A percentile compares a stretch with the other conserved stretches of the same genome.
Evolutionary conservation across 2,797 vertebrate genomes (phyloP).

Genomic region (Chiloscyllium punctatum): DNA sequence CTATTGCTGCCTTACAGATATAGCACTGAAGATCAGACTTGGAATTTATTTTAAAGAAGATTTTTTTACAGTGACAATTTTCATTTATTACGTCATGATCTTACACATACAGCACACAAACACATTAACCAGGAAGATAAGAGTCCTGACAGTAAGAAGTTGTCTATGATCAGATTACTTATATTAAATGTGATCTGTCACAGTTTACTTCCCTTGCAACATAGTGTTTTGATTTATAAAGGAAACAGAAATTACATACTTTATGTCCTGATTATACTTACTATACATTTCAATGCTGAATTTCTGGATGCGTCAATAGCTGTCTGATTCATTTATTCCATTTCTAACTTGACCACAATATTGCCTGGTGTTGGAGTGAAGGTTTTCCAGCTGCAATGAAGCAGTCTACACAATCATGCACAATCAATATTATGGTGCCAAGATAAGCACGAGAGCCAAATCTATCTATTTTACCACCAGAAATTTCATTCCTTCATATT

Average conservation of each 20-base stretch:
- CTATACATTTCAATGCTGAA: not conserved
- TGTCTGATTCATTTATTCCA: not conserved
- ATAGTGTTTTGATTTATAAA: not conserved
- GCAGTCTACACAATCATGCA: not conserved
- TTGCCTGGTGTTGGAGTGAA: not conserved
- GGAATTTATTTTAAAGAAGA: not conserved
- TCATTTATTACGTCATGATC: not conserved
- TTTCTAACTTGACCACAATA: not conserved
- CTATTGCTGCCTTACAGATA: not conserved
- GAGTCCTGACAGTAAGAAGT: not conserved
- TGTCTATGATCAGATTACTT: slow-evolving; percentile 9
- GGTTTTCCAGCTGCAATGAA: not conserved
- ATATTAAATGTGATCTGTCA: slow-evolving; percentile 18
- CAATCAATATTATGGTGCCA: not conserved
- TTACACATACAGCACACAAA: slow-evolving; percentile 1
- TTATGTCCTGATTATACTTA: not conserved
- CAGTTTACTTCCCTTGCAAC: not conserved
- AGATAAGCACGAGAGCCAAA: not conserved
- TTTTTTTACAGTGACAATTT: slow-evolving; percentile 8
- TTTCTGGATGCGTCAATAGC: not conserved
- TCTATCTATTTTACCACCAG: not conserved
- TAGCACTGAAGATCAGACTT: not conserved
- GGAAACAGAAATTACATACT: not conserved
- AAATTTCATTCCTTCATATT: not conserved
- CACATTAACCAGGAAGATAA: not conserved